Percentiles rank a stretch among this genome's conserved stretches.
Conservation (phyloP, 2,797 vertebrate genomes). For the Pipistrellus pipistrellus region DNA sequence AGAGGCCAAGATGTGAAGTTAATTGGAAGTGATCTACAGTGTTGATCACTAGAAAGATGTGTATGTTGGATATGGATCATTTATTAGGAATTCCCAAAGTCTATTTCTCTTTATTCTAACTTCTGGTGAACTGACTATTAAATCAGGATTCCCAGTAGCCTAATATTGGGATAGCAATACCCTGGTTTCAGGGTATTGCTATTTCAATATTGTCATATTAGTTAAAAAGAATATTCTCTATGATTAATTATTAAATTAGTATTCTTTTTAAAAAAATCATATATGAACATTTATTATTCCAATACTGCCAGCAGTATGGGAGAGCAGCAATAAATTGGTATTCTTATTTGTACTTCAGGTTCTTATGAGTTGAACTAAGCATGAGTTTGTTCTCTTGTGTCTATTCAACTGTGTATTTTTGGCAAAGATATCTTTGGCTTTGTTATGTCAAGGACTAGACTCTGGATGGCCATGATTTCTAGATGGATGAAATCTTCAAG, state of each 20-base stretch:
- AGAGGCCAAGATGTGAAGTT: not conserved
- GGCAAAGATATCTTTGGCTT: not conserved
- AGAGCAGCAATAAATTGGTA: not conserved
- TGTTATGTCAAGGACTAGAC: constrained; percentile 10
- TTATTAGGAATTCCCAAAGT: not conserved
- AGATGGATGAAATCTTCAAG: constrained; percentile 22
- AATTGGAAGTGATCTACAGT: not conserved
- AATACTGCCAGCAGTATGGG: no score
- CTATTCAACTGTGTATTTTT: constrained; percentile 52
- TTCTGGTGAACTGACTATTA: constrained; percentile 12
- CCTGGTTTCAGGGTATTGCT: not conserved
- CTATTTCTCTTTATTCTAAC: not conserved
- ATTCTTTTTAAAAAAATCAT: not conserved
- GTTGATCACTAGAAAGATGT: constrained; percentile 15
- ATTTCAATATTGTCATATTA: constrained; percentile 7
- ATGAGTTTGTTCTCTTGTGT: constrained; percentile 25
- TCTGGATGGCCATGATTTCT: not conserved
- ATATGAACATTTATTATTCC: no score
- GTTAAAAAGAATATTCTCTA: constrained; percentile 33
- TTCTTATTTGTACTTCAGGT: constrained; percentile 36
- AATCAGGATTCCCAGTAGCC: constrained; percentile 30
- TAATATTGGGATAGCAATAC: constrained; percentile 13
- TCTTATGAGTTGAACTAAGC: constrained; percentile 28
- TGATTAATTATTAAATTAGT: constrained; percentile 45
- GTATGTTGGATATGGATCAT: not conserved